These are phyloP conservation scores for Takifugu ocellatus DNA, from an alignment of 2,797 vertebrate genomes.

Conservation along the genomic window DNA sequence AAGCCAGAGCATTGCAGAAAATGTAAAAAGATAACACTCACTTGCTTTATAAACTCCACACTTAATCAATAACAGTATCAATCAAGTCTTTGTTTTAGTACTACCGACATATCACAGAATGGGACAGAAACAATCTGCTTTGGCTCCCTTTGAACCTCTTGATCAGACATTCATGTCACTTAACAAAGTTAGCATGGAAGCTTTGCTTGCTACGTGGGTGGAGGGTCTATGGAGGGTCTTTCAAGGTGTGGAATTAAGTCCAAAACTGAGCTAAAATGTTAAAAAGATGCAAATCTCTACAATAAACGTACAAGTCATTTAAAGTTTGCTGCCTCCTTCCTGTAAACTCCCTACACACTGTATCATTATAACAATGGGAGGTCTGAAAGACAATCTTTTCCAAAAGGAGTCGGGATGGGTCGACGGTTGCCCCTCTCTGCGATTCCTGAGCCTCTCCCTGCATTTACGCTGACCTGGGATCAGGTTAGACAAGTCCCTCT, in stretches of 20 bases:
- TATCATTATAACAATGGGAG: not conserved
- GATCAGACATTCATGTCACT: too few relatives aligned
- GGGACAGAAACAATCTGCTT: too few relatives aligned
- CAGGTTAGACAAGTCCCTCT: slow-evolving; percentile 67
- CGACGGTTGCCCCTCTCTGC: slow-evolving; percentile 26
- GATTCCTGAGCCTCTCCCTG: slow-evolving; percentile 40
- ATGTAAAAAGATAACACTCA: too few relatives aligned
- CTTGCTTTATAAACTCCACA: not conserved
- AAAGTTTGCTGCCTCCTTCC: not conserved
- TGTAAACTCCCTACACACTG: not conserved
- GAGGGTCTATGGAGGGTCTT: not conserved
- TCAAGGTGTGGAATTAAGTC: not conserved
- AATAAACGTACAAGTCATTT: too few relatives aligned
- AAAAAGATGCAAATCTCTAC: too few relatives aligned
- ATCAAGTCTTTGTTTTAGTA: too few relatives aligned
- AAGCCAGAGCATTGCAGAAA: not conserved
- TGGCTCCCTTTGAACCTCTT: too few relatives aligned
- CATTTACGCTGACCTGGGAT: slow-evolving; percentile 52
- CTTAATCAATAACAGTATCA: not conserved
- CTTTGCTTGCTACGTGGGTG: too few relatives aligned
- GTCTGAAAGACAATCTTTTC: not conserved
- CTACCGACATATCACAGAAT: too few relatives aligned
- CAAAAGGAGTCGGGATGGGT: slow-evolving; percentile 9
- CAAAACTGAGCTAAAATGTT: not conserved
- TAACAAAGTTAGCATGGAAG: too few relatives aligned